Evolutionary conservation across 1,140 invertebrate genomes (phyloP), one percentile per base, ranked within the genome.

Genomic region (Lepidurus packardi): DNA sequence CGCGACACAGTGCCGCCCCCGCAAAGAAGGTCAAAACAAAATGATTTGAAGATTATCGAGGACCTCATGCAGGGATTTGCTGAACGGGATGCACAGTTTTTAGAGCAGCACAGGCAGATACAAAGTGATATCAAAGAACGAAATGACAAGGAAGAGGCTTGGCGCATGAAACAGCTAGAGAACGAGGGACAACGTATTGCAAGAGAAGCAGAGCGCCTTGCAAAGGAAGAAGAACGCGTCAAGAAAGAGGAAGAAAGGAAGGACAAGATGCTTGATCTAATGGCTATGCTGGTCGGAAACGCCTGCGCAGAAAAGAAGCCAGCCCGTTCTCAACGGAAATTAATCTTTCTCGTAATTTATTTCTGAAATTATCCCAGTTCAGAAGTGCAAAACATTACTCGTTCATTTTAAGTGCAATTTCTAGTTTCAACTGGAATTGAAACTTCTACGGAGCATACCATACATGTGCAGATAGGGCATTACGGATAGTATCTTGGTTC

Each of bases 371-470:
- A 47, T 47, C 9, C 45, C 45, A 47, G 9, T 47, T 16, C 1
- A 5, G 10, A 47, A 47, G 45, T 47, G 45, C 45, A 47, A 47
- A 5, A 47, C 45, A 47, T 47, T 47, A 47, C 16, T 47, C 45
- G 45, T 47, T 47, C 45, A 47, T 47, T 47, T 47, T 47, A 47
- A 47, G 3, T 47, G 45, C 2, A 47, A 47, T 47, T 47, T 47
- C 45, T 47, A 47, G 45, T 47, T 47, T n/a, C n/a, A 47, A 47
- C 45, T 47, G 45, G 45, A 47, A 47, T 47, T 47, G 45, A 47
- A 47, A 47, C 10, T 47, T 47, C 45, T 47, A 47, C 3, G 45
- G 45, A 47, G 45, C 45, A 5, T 11, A 47, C 1, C 45, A 47
- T 47, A 47, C 45, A 47, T 47, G 45, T 47, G 45, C 16, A 47